Evolutionary conservation across 2,113 vertebrate genomes (phyloP), one percentile per base, ranked within the genome.

Genomic region (Triplophysa siluroides): DNA sequence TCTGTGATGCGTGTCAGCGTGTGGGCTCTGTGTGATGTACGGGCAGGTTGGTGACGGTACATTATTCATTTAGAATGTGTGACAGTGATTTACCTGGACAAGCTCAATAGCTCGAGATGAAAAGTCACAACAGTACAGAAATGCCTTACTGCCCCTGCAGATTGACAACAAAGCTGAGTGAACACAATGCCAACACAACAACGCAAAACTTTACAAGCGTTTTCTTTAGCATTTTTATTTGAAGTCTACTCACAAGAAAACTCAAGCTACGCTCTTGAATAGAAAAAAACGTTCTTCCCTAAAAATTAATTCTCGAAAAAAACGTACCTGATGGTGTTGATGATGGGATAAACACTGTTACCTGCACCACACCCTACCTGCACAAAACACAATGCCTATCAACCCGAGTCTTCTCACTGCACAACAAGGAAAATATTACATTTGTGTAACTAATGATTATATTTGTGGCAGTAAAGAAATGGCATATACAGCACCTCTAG

Each of bases 41-140:
- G 47, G 54, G 1, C 19, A 56, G 18, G 54, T n/a, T 56, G 45
- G 13, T 14, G 61, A 21, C 26, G 10, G 8, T 78, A 52, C 58
- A 64, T 61, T 45, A 38, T 72, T 43, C 23, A 45, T 24, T 23
- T 21, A 56, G 41, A 3, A 76, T 64, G 26, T 43, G 3, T 66
- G 16, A 38, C 62, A 24, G n/a, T 76, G 56, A 29, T 61, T 89
- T 93, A 97, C 96, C 95, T 94, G 96, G 63, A 98, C 90, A 78
- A 98, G 89, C 79, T 94, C 92, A 86, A 97, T 91, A 26, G 96
- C 96, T 88, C 81, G 87, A 71, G 92, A 87, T 74, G 96, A 95
- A 89, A 98, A 97, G 92, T 98, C 96, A 92, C 95, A 98, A 84
- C 95, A 97, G 90, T 96, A 97, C 1, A 98, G 85, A 89, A 97